phyloP scores from a whole-genome alignment of 2,888 invertebrate species.

The Lumbricus terrestris region DNA sequence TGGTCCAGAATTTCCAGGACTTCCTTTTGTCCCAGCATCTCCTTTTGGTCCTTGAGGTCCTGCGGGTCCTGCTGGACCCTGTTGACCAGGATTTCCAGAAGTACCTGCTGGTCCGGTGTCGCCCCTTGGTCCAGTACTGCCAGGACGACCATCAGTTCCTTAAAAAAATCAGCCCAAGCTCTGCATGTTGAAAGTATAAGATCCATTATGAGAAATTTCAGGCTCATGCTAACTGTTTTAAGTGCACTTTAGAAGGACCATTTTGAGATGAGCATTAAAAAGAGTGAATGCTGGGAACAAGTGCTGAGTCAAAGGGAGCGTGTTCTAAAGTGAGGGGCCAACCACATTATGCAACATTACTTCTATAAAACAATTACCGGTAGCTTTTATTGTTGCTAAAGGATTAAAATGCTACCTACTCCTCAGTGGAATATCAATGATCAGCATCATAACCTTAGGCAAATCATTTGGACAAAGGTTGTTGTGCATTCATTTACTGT shows the following conservation, averaged over 20 bases:
- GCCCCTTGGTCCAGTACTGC: constrained; percentile 25
- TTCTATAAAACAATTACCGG: too few species aligned
- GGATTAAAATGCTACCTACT: neutral
- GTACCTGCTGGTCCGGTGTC: constrained; percentile 28
- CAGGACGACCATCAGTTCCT: constrained; percentile 21
- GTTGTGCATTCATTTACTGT: neutral
- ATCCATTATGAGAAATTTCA: neutral
- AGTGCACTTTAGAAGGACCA: too few species aligned
- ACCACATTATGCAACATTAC: too few species aligned
- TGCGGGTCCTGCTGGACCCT: constrained; percentile 22
- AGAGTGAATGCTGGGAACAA: too few species aligned
- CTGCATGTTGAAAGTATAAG: neutral
- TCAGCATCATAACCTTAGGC: neutral
- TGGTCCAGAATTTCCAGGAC: constrained; percentile 38
- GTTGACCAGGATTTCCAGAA: constrained; percentile 45
- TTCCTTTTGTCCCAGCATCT: constrained; percentile 24
- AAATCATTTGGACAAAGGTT: neutral
- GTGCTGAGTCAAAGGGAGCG: too few species aligned
- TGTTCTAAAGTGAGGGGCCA: too few species aligned
- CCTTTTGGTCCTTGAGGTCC: constrained; percentile 32
- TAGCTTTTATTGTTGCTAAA: neutral
- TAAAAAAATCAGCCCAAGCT: neutral
- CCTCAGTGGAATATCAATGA: too few species aligned
- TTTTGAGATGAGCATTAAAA: too few species aligned
- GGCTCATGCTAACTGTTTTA: neutral